A percentile compares a stretch with the other conserved stretches of the same genome.
These are phyloP conservation scores for Nezara viridula DNA, from an alignment of 2,888 invertebrate species.

Conservation along the genomic window DNA sequence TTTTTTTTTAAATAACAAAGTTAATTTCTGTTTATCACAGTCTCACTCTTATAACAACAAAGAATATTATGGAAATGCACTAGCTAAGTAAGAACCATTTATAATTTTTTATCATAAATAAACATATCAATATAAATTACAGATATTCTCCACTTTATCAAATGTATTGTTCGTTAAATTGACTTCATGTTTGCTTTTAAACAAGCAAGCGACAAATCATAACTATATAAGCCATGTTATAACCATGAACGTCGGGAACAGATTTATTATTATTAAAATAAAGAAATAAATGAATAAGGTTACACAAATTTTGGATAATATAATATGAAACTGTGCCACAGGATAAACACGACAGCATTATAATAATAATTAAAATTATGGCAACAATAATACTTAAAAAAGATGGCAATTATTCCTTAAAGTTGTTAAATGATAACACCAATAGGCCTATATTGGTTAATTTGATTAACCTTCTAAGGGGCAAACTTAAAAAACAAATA, in stretches of 20 bases:
- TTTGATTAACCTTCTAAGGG: neutral
- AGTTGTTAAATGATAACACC: conserved; percentile 16
- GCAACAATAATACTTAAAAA: conserved; percentile 4
- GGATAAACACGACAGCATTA: neutral
- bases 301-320: neutral
- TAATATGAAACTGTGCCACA: neutral
- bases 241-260: neutral
- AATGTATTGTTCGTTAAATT: conserved; percentile 22
- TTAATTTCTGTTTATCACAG: conserved; percentile 34
- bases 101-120: neutral
- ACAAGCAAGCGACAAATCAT: neutral
- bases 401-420: conserved; percentile 17
- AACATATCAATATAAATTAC: neutral
- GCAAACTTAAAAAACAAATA: neutral
- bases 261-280: neutral
- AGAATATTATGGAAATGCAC: neutral
- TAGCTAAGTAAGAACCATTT: neutral
- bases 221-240: neutral
- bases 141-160: neutral
- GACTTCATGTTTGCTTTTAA: neutral
- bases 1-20: neutral
- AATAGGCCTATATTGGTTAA: neutral
- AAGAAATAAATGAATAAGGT: neutral
- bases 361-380: neutral
- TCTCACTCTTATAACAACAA: conserved; percentile 7